Evolutionary conservation across 2,113 vertebrate genomes (phyloP).

Genomic region (Pelodiscus sinensis): DNA sequence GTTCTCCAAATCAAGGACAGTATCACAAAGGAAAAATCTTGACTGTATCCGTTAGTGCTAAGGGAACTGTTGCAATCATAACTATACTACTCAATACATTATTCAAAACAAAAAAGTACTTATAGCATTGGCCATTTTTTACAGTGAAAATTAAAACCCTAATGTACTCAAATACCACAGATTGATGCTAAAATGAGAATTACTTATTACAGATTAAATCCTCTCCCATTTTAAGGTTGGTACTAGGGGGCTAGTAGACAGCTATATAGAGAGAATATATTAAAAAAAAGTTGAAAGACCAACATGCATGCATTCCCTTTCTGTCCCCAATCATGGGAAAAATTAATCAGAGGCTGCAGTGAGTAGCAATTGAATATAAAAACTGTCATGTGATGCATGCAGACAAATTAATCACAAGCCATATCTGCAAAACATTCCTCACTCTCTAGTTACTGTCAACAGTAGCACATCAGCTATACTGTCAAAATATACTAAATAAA

Average conservation of each 20-base stretch:
- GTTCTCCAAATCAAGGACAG: neutral
- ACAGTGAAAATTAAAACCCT: neutral
- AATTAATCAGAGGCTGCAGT: neutral
- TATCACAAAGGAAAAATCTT: neutral
- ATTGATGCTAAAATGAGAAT: neutral
- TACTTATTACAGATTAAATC: neutral
- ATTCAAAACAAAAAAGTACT: neutral
- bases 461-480: neutral
- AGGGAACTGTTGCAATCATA: neutral
- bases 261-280: neutral
- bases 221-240: neutral
- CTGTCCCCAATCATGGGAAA: neutral
- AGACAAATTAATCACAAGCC: neutral
- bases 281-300: neutral
- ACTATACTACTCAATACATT: neutral
- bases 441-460: neutral
- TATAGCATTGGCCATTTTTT: neutral
- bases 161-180: neutral
- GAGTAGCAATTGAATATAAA: neutral
- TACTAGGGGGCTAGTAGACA: neutral
- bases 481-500: neutral
- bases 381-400: constrained; percentile 6
- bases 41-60: neutral
- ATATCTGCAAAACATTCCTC: neutral
- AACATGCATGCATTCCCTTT: neutral